A percentile compares a stretch with the other conserved stretches of the same genome.
Evolutionary conservation across 2,797 vertebrate genomes (phyloP).

Genomic region (Antrozous pallidus): DNA sequence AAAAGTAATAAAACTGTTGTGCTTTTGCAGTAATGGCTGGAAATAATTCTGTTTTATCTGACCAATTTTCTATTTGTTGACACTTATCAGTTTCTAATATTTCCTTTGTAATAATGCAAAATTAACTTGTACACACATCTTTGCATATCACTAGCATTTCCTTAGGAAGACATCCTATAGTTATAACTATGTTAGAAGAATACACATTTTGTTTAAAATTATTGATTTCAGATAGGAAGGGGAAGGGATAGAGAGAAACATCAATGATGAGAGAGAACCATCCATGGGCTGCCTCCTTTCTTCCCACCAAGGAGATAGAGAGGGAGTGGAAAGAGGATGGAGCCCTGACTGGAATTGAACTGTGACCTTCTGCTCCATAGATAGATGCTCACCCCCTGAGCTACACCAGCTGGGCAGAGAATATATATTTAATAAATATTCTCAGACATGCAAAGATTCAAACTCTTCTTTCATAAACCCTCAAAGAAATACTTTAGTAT

Average conservation of each 20-base stretch:
- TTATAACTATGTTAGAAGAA: conserved; percentile 45
- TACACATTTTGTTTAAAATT: not conserved
- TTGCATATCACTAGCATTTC: not conserved
- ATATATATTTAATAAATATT: conserved; percentile 22
- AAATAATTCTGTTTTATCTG: conserved; percentile 42
- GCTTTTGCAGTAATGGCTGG: conserved; percentile 9
- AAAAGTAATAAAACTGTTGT: conserved; percentile 15
- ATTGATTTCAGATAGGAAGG: too few relatives aligned
- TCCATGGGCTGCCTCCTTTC: too few relatives aligned
- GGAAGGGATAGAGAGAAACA: too few relatives aligned
- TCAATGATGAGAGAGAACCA: too few relatives aligned
- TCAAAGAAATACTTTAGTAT: conserved; percentile 14
- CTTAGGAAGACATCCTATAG: not conserved
- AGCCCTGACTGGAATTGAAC: too few relatives aligned
- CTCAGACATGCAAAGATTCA: conserved; percentile 39
- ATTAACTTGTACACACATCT: conserved; percentile 9
- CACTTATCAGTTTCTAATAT: conserved; percentile 32
- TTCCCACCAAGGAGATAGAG: too few relatives aligned
- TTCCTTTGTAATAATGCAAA: conserved; percentile 32
- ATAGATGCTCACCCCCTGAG: too few relatives aligned
- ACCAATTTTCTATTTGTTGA: not conserved
- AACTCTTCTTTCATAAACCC: conserved; percentile 28
- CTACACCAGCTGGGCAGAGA: not conserved
- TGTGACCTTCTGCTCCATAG: too few relatives aligned
- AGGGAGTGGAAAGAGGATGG: too few relatives aligned